Base-by-base conservation (phyloP, 2,797 vertebrate genomes). In the Parauchenoglanis ngamensis region DNA sequence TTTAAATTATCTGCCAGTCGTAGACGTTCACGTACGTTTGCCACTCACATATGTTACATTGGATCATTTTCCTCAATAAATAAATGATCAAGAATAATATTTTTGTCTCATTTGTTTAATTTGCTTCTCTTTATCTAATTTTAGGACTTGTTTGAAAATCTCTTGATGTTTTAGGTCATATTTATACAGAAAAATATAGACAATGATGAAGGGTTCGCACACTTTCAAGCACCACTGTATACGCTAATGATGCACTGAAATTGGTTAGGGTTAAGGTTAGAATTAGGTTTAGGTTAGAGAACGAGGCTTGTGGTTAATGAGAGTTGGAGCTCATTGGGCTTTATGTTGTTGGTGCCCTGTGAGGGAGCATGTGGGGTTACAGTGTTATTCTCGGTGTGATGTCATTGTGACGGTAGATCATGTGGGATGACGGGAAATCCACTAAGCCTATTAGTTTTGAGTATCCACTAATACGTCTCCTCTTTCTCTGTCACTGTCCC, bases 401-500 rank as follows among this genome's bases (percentile, higher is more conserved):
- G 86, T 83, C 84, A 92, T 76, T 70, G 87, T 90, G 80, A 86
- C 68, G 85, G 88, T 90, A 94, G 94, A 93, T 93, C 92, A 94
- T 91, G 84, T 90, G 88, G 92, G 91, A 91, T 93, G 93, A 94
- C 93, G 93, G 94, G 93, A 95, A 94, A 95, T 95, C 76, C 54
- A 23, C 54, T 59, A 79, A 79, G 10, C 94, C 95, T 95, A 94
- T 96, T 95, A 95, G 92, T 89, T 85, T 88, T 72, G 78, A 23
- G 77, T 90, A 79, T 87, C 80, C 93, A 93, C 92, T 94, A 94
- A 94, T 95, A 94, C 89, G 31, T 78, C 28, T 19, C n/a, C 46
- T 57, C 28, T 78, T 54, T 78, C 72, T 78, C 15, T 56, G 15
- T 3, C 76, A 56, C 76, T 56, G 49, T 31, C 28, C 31, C 15